These are phyloP conservation scores for Eristalis arbustorum DNA, from an alignment of 2,888 invertebrate species.

Conservation along the genomic window DNA sequence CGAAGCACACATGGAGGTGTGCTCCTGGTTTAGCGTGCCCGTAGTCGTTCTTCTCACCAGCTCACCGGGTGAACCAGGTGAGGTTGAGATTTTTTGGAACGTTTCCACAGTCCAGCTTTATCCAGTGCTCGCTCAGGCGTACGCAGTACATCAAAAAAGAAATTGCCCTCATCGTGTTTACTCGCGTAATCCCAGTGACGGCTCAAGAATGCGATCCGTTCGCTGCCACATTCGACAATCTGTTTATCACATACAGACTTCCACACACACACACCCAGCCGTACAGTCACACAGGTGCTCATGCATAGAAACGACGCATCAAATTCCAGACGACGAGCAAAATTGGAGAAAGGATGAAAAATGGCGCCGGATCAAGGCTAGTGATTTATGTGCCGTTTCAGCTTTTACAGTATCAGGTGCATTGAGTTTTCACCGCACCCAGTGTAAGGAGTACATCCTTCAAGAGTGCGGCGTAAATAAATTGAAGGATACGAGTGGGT, in stretches of 20 bases:
- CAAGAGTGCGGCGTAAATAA: constrained; percentile 26
- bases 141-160: neutral
- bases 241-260: neutral
- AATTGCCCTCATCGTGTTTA: constrained; percentile 30
- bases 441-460: constrained; percentile 9
- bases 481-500: neutral
- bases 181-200: constrained; percentile 36
- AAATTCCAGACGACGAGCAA: neutral
- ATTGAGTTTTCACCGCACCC: constrained; percentile 13
- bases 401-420: constrained; percentile 36
- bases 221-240: constrained; percentile 35
- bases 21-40: neutral
- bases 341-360: constrained; percentile 27
- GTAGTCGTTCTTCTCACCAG: neutral
- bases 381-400: constrained; percentile 36
- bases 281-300: neutral
- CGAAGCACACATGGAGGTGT: constrained; percentile 36
- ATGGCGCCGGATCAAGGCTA: constrained; percentile 29
- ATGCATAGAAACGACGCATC: neutral
- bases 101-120: constrained; percentile 31
- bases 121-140: constrained; percentile 21
- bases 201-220: constrained; percentile 34
- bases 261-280: neutral
- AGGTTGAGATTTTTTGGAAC: constrained; percentile 23
- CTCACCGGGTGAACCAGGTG: too few relatives aligned